phyloP scores from a whole-genome alignment of 2,888 invertebrate species.

The Perithous albicinctus region DNA sequence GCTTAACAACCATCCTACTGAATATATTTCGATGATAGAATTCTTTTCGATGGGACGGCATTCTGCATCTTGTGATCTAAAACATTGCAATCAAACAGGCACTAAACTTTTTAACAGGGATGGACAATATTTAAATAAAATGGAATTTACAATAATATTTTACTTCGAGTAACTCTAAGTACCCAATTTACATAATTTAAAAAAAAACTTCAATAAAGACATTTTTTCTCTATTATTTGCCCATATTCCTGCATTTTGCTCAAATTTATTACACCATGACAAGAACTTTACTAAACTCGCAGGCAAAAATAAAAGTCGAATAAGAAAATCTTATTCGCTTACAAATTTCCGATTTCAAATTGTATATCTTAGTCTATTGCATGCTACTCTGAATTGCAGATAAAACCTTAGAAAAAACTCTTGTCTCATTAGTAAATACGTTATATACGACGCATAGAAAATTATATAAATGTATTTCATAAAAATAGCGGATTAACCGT shows the following conservation, averaged over 20 bases:
- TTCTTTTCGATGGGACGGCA: not conserved
- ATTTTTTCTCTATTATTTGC: no score
- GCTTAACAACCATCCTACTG: no score
- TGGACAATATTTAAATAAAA: no score
- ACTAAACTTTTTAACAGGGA: not conserved
- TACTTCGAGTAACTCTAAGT: no score
- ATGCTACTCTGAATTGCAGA: not conserved
- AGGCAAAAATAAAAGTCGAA: not conserved
- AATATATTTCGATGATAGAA: not conserved
- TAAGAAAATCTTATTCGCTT: not conserved
- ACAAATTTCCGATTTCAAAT: not conserved
- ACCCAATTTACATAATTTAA: no score
- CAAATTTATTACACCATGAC: not conserved
- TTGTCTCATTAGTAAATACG: not conserved
- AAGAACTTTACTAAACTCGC: not conserved
- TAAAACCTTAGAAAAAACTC: constrained; percentile 9
- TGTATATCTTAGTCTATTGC: constrained; percentile 9
- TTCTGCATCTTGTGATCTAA: not conserved
- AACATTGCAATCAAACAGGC: constrained; percentile 7
- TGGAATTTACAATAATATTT: no score
- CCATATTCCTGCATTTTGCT: not conserved
- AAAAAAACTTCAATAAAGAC: no score
- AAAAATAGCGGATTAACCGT: constrained; percentile 55
- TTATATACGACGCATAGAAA: constrained; percentile 5
- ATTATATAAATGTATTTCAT: constrained; percentile 21